Percentiles rank a stretch among this genome's conserved stretches.
phyloP scores from a whole-genome alignment of 2,797 vertebrate genomes.

The Fratercula arctica region DNA sequence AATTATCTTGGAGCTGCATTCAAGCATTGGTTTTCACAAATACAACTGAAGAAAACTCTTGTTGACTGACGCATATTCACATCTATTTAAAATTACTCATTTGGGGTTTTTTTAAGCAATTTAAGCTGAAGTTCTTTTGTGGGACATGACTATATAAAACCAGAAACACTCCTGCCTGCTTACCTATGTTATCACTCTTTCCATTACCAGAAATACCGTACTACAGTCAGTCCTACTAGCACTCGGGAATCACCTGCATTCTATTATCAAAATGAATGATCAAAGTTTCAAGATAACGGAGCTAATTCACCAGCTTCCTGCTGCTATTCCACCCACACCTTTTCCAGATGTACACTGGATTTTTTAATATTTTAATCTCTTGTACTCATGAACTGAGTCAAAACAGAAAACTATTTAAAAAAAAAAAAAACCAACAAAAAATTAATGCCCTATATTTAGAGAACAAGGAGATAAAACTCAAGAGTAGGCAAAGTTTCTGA shows the following conservation, averaged over 20 bases:
- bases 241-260: background rate
- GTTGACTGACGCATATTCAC: fast-evolving
- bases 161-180: background rate
- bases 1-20: background rate
- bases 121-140: background rate
- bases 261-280: background rate
- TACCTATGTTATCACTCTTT: background rate
- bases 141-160: background rate
- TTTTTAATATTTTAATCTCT: background rate
- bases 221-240: background rate
- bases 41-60: background rate
- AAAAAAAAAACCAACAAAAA: background rate
- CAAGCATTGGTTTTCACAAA: background rate
- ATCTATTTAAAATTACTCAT: background rate
- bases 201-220: background rate
- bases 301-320: background rate
- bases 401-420: background rate
- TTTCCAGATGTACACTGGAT: fast-evolving
- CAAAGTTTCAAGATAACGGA: background rate
- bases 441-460: background rate
- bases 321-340: background rate
- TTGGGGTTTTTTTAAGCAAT: fast-evolving
- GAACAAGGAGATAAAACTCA: background rate
- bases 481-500: background rate
- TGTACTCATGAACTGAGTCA: background rate